Base-by-base conservation (phyloP, 2,113 vertebrate species). In the Peucedramus taeniatus region DNA sequence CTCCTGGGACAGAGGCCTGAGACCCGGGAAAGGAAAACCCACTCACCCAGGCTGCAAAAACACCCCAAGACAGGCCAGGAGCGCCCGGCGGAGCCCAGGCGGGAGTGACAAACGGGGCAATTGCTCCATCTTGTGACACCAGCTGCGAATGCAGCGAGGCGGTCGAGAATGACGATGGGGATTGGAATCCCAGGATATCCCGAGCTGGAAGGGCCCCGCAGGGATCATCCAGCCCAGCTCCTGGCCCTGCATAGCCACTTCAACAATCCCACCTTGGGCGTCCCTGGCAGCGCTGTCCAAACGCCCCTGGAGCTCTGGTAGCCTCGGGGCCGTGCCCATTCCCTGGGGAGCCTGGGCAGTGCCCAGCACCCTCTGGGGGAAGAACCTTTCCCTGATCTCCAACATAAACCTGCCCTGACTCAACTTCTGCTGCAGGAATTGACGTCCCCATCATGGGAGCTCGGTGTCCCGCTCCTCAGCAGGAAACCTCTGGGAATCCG, bases 71-170 rank as follows among this genome's bases (percentile, higher is more conserved):
- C 6, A 0, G 27, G 10, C 50, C 3, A 2, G 83, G 47, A 10
- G 7, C 13, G 7, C 4, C 11, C 2, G 9, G 51, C 3, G 30
- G 15, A 8, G 15, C 9, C 13, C 50, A 13, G 59, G 7, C 18
- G 1, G 69, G 59, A 40, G 23, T 0, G 45, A 96, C 82, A 49
- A 49, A 49, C 9, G 18, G 86, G 71, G 10, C 93, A 95, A 87
- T 60, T 80, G 89, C 91, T 82, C 97, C 95, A 94, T 92, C 97
- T 96, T 95, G 96, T 93, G 97, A 56, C 57, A 4, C 9, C n/a
- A 6, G 2, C 63, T 13, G 70, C 50, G 44, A 92, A 5, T 89
- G 90, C 95, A 95, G 79, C 35, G 1, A 1, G 27, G 8, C 23
- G 10, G 33, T 4, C 10, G 50, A 84, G 33, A 61, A 7, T 0